A percentile compares a stretch with the other conserved stretches of the same genome.
Conservation (phyloP, 2,797 vertebrate genomes). For the Phataginus tricuspis region DNA sequence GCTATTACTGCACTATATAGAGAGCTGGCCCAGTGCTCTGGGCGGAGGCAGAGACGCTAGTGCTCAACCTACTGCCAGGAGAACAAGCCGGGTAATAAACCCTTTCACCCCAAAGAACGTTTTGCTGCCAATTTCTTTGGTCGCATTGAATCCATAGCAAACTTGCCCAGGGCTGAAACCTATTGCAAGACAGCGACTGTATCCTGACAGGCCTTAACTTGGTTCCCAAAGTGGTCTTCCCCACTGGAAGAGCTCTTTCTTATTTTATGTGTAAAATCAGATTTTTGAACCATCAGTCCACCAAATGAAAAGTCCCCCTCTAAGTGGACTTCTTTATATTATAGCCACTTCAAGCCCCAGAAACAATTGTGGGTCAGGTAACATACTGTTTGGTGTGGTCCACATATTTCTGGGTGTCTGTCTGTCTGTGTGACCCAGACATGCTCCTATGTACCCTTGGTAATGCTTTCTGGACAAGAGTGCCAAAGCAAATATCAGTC, state of each 20-base stretch:
- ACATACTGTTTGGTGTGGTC: neutral
- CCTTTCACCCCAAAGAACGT: too few relatives aligned
- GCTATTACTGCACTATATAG: too few relatives aligned
- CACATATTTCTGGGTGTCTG: slow-evolving; percentile 57
- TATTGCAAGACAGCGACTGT: neutral
- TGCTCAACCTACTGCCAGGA: too few relatives aligned
- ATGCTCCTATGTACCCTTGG: neutral
- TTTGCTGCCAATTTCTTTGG: too few relatives aligned
- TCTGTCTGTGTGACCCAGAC: slow-evolving; percentile 41
- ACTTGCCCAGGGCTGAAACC: too few relatives aligned
- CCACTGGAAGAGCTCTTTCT: neutral
- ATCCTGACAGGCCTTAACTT: neutral
- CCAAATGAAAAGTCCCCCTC: neutral
- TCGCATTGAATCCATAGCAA: too few relatives aligned
- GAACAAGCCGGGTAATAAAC: too few relatives aligned
- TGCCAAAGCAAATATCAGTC: neutral
- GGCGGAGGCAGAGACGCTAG: too few relatives aligned
- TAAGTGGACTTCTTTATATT: neutral
- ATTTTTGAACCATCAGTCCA: neutral
- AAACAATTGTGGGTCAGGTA: neutral
- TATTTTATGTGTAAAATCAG: neutral
- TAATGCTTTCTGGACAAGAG: slow-evolving; percentile 61
- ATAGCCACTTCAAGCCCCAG: neutral
- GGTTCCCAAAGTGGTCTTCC: neutral
- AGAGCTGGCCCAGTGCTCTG: too few relatives aligned